Evolutionary conservation across 1,140 invertebrate species (phyloP), one percentile per base, ranked within the genome.

Genomic region (Cydia pomonella): DNA sequence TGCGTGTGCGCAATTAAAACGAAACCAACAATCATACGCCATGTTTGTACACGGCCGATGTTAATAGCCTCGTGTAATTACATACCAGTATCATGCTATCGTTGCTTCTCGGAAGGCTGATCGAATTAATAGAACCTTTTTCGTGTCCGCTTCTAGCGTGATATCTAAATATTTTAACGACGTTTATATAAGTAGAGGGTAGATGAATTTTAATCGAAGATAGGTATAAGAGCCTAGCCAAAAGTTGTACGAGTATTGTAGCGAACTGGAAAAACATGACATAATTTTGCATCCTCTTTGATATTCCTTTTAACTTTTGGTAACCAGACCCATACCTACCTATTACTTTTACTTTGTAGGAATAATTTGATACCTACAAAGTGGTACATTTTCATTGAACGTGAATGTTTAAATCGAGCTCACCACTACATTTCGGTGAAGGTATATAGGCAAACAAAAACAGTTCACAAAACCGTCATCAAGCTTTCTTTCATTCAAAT

Each of bases 1-100:
- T 92, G 90, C 90, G 89, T 86, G 89, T 88, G 89, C 89, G 90
- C 89, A 92, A 92, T 92, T 92, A 92, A 92, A 91, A 92, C 87
- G 86, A 87, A 91, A 91, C 91, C 91, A 75, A 87, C 87, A 92
- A 92, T 92, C 89, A 92, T 84, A 88, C 84, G 88, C 91, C 89
- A 92, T 92, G 90, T 92, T 92, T 92, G 91, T 92, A 92, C 88
- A 92, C 91, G 90, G 88, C 77, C 87, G 88, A 90, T 90, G 91
- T 92, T 92, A 92, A 92, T 92, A 90, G 90, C 88, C 77, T 83
- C 82, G 84, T 86, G 89, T 92, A 92, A 92, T 92, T 92, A 92
- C 90, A 92, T 87, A 88, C 84, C 87, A 87, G 86, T 84, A 90
- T 91, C 87, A 89, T 91, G 85, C 83, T 84, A 89, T 87, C 84